Conservation (phyloP, 2,888 invertebrate species). For the Chrysomela aeneicollis region DNA sequence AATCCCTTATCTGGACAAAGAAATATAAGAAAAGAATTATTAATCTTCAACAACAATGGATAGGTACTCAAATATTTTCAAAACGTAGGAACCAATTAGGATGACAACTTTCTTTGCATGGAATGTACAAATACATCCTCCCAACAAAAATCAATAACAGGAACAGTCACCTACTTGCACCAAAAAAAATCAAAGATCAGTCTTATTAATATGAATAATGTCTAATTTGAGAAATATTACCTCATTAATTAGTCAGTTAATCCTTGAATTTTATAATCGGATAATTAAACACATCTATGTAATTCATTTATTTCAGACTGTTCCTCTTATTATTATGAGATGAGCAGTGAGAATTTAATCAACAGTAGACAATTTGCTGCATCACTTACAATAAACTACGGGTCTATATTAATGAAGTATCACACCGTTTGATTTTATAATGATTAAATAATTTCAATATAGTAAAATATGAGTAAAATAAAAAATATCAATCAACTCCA, state of each 20-base stretch:
- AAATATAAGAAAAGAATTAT: background rate
- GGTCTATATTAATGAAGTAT: no score
- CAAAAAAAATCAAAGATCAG: constrained; percentile 18
- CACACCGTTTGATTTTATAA: no score
- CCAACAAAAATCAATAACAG: constrained; percentile 48
- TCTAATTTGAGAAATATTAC: constrained; percentile 13
- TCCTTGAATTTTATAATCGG: no score
- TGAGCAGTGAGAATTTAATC: no score
- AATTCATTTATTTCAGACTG: no score
- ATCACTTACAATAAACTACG: no score
- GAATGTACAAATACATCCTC: constrained; percentile 40
- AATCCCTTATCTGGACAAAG: background rate
- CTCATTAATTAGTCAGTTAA: constrained; percentile 11
- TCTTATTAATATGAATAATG: background rate
- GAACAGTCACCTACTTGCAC: constrained; percentile 38
- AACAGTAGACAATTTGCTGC: no score
- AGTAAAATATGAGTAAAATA: no score
- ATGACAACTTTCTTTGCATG: constrained; percentile 32
- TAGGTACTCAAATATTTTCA: background rate
- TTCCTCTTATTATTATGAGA: no score
- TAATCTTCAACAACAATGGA: background rate
- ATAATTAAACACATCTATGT: no score
- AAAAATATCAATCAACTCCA: no score
- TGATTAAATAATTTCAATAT: no score
- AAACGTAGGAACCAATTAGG: constrained; percentile 7